Evolutionary conservation across 2,113 vertebrate species (phyloP).

Genomic region (Tupaia chinensis): DNA sequence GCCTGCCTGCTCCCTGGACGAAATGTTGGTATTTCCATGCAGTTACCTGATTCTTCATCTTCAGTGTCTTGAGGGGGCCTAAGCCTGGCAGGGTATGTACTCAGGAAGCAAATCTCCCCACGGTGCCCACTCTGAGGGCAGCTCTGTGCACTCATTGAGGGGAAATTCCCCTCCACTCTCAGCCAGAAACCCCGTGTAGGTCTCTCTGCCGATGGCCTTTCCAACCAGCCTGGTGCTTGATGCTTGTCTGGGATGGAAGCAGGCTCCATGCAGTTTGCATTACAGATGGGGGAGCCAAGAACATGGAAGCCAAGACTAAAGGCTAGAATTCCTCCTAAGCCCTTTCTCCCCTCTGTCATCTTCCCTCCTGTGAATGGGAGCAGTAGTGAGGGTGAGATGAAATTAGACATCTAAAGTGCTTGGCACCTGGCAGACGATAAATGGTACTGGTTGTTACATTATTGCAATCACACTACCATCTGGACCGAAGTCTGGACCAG

Average conservation of each 20-base stretch:
- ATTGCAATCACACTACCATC: neutral
- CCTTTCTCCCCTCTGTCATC: neutral
- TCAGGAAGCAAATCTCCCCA: neutral
- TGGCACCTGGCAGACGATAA: neutral
- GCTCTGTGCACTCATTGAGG: neutral
- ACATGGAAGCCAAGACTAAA: neutral
- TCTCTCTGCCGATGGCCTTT: neutral
- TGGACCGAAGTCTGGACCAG: neutral
- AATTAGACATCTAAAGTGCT: neutral
- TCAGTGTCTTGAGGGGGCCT: neutral
- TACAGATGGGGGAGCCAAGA: neutral
- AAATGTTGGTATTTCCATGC: neutral
- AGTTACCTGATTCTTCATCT: neutral
- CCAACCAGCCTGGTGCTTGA: neutral
- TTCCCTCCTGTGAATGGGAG: neutral
- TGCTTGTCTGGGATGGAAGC: neutral
- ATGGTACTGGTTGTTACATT: neutral
- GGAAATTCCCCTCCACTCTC: neutral
- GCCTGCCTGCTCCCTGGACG: neutral
- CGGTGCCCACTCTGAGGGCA: neutral
- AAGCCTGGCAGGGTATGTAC: neutral
- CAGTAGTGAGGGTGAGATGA: neutral
- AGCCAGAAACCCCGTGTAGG: neutral
- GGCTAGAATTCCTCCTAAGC: neutral
- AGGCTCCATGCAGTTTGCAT: neutral